These are phyloP conservation scores for Eospalax fontanierii DNA, from an alignment of 2,797 vertebrate species.

Conservation along the genomic window DNA sequence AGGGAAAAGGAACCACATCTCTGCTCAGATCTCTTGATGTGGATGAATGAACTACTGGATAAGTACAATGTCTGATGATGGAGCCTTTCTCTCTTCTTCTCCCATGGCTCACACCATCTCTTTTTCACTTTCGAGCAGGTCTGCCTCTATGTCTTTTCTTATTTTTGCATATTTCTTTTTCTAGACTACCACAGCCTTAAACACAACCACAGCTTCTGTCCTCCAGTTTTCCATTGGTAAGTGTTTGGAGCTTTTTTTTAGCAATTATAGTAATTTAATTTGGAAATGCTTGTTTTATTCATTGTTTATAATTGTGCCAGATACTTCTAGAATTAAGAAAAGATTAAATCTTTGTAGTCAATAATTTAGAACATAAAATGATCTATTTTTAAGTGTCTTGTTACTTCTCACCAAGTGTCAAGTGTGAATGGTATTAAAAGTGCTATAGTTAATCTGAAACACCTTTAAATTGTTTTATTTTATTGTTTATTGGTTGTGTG, in stretches of 20 bases:
- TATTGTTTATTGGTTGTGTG: not conserved
- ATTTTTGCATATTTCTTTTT: slow-evolving; percentile 76
- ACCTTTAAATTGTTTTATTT: not conserved
- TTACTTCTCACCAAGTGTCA: not conserved
- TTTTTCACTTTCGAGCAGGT: not conserved
- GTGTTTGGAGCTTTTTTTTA: slow-evolving; percentile 84
- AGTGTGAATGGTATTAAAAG: slow-evolving; percentile 34
- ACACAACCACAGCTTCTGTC: slow-evolving; percentile 97
- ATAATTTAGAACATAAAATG: slow-evolving; percentile 49
- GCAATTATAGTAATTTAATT: slow-evolving; percentile 56
- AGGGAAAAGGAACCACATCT: not conserved
- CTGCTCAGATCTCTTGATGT: not conserved
- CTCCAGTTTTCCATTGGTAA: slow-evolving; percentile 98
- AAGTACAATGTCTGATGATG: not conserved
- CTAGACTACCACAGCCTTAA: slow-evolving; percentile 95
- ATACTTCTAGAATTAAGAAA: slow-evolving; percentile 53
- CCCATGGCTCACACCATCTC: not conserved
- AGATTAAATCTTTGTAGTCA: slow-evolving; percentile 16
- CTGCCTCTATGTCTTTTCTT: slow-evolving; percentile 9
- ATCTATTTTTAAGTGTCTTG: slow-evolving; percentile 24
- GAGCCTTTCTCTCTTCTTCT: not conserved
- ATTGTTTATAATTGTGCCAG: not conserved
- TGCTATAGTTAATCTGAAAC: not conserved
- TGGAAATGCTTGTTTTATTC: slow-evolving; percentile 64
- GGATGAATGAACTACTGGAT: not conserved